Percentiles rank a stretch among this genome's conserved stretches.
Evolutionary conservation across 2,888 invertebrate genomes (phyloP).

Genomic region (Branchellion lobata): DNA sequence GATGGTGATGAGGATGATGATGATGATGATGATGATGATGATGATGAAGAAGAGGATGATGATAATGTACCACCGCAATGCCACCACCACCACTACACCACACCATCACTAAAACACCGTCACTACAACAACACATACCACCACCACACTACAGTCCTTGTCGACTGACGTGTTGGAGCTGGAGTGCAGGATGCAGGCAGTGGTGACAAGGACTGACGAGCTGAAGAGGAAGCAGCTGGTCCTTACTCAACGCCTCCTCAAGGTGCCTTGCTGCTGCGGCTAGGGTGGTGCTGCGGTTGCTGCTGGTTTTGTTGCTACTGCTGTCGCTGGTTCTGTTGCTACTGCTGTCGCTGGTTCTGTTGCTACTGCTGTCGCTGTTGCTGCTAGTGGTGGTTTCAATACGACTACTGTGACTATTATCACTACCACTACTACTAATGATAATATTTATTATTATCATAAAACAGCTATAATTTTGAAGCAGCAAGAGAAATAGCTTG

Average conservation of each 20-base stretch:
- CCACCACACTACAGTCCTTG: slow-evolving; percentile 67
- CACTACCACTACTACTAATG: too few relatives aligned
- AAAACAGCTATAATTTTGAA: too few relatives aligned
- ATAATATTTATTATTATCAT: too few relatives aligned
- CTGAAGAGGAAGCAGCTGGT: slow-evolving; percentile 78
- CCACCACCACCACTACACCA: background rate
- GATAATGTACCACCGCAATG: background rate
- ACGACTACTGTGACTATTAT: background rate
- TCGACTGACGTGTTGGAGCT: slow-evolving; percentile 76
- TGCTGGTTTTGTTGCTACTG: background rate
- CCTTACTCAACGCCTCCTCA: slow-evolving; percentile 79
- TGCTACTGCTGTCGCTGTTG: background rate
- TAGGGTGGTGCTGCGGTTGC: background rate
- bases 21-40: slow-evolving; percentile 31
- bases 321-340: background rate
- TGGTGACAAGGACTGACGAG: slow-evolving; percentile 78
- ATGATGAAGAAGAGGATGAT: too few relatives aligned
- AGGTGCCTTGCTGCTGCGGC: slow-evolving; percentile 69
- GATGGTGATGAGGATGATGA: slow-evolving; percentile 35
- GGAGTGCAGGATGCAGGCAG: slow-evolving; percentile 77
- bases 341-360: background rate
- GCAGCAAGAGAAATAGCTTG: too few relatives aligned
- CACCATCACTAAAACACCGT: background rate
- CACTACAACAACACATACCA: too few relatives aligned
- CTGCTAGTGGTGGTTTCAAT: background rate